These are phyloP conservation scores for Eristalis tenax DNA, from an alignment of 2,888 invertebrate genomes.

Conservation along the genomic window DNA sequence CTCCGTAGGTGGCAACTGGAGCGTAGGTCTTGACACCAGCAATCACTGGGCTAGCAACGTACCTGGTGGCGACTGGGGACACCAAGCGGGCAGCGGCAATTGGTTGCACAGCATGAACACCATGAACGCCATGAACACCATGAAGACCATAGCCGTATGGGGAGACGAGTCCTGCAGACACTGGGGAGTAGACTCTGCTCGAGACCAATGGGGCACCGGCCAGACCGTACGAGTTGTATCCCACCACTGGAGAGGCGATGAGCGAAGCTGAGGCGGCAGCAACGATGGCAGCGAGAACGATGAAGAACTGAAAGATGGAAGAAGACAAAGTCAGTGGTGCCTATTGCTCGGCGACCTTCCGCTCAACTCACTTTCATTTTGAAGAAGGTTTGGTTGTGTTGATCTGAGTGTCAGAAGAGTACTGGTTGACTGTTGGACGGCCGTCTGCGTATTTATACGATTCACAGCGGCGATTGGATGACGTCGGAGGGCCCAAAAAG, in stretches of 20 bases:
- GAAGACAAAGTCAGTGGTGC: not conserved
- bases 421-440: slow-evolving; percentile 2
- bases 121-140: not conserved
- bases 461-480: slow-evolving; percentile 1
- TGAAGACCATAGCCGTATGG: slow-evolving; percentile 10
- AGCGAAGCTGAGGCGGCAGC: slow-evolving; percentile 39
- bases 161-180: not conserved
- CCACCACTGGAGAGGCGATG: slow-evolving; percentile 4
- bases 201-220: slow-evolving; percentile 3
- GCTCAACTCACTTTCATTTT: slow-evolving; percentile 36
- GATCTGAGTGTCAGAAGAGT: slow-evolving; percentile 27
- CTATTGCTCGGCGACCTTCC: slow-evolving; percentile 2
- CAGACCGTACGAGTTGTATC: slow-evolving; percentile 17
- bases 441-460: slow-evolving; percentile 25
- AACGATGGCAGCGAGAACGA: slow-evolving; percentile 23
- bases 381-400: not conserved
- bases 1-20: not conserved
- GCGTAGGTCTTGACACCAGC: not conserved
- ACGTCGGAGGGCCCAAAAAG: not conserved
- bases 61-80: not conserved
- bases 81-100: not conserved
- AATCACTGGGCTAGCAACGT: slow-evolving; percentile 7
- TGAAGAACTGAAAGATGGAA: slow-evolving; percentile 22
- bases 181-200: not conserved
- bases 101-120: not conserved